These are phyloP conservation scores for Phacellophora camtschatica DNA, from an alignment of 30 jellyfish, hydroid and myxozoan genomes.

Conservation along the genomic window DNA sequence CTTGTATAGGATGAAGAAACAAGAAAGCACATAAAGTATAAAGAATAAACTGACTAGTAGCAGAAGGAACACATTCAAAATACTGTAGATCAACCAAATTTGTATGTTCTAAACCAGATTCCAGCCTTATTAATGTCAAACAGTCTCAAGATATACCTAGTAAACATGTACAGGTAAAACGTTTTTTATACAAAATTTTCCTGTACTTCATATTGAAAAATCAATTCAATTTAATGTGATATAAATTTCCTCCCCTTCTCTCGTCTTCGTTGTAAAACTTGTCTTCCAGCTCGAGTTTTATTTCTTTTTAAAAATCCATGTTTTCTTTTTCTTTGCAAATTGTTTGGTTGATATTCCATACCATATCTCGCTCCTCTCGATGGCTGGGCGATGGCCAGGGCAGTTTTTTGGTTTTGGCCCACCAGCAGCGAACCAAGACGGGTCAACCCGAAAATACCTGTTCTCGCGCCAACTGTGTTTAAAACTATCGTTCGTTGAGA, in stretches of 20 bases:
- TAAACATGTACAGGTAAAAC: too few relatives aligned
- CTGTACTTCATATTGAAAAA: not conserved
- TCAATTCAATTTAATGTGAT: constrained; percentile 46
- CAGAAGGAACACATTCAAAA: too few relatives aligned
- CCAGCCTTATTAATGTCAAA: too few relatives aligned
- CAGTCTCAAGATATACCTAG: not conserved
- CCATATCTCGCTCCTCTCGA: constrained; percentile 81
- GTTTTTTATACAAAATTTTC: not conserved
- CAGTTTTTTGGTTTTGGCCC: not conserved
- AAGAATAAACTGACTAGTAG: too few relatives aligned
- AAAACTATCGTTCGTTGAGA: not conserved
- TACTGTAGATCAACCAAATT: too few relatives aligned
- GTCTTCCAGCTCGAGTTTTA: constrained; percentile 84
- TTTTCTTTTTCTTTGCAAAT: constrained; percentile 76
- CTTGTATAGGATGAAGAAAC: too few relatives aligned
- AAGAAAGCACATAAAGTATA: too few relatives aligned
- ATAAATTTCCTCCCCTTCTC: constrained; percentile 77
- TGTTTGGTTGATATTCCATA: constrained; percentile 97
- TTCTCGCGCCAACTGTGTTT: not conserved
- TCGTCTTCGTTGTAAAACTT: constrained; percentile 63
- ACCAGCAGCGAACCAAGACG: not conserved
- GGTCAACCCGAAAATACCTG: too few relatives aligned
- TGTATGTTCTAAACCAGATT: not conserved
- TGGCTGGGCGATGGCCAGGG: constrained; percentile 21
- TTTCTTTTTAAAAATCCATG: constrained; percentile 81